Conservation (phyloP, 2,113 vertebrate species). For the Corythoichthys intestinalis region DNA sequence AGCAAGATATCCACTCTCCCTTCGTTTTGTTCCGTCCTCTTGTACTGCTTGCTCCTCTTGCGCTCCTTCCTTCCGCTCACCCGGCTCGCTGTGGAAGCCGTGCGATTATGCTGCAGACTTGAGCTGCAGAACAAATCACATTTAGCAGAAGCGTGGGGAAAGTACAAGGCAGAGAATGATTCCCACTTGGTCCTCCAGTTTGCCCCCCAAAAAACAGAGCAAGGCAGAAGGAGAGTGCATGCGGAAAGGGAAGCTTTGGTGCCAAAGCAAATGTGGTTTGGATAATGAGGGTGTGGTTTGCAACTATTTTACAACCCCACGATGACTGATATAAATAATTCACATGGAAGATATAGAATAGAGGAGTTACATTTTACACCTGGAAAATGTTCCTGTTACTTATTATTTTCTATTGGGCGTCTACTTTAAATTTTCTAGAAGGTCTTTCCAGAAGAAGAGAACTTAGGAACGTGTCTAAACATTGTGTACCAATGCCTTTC, state of each 20-base stretch:
- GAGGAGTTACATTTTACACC: too few species aligned
- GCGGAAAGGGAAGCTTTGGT: background rate
- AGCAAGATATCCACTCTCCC: conserved; percentile 18
- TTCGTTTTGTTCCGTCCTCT: conserved; percentile 49
- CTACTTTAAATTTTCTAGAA: background rate
- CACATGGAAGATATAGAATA: conserved; percentile 43
- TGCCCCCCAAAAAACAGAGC: background rate
- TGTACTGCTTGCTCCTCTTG: conserved; percentile 34
- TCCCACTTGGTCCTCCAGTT: background rate
- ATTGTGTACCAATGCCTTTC: background rate
- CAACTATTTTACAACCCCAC: background rate
- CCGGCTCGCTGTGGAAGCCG: conserved; percentile 48
- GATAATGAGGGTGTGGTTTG: background rate
- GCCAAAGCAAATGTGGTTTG: background rate
- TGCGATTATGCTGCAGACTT: conserved; percentile 64
- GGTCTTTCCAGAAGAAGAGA: background rate
- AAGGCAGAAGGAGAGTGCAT: background rate
- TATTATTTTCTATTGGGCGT: background rate
- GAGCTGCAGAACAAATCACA: conserved; percentile 74
- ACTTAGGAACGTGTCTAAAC: background rate
- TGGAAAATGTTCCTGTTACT: background rate
- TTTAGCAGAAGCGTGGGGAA: conserved; percentile 37
- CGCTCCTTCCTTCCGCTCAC: conserved; percentile 38
- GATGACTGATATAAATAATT: background rate
- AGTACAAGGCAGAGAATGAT: background rate